These are phyloP conservation scores for Bombyx mori DNA, from an alignment of 1,140 invertebrate genomes.

Conservation along the genomic window DNA sequence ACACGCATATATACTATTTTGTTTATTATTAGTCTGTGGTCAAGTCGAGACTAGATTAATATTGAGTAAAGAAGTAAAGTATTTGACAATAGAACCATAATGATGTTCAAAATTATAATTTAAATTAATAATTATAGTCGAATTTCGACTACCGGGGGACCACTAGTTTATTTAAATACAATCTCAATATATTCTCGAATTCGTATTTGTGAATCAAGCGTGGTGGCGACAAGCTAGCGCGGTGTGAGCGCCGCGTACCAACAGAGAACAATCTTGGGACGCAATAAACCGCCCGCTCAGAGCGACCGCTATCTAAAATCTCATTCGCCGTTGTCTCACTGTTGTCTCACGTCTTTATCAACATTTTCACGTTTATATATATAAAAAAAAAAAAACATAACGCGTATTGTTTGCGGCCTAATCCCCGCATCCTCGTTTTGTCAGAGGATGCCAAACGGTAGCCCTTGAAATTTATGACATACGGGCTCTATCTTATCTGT, in stretches of 20 bases:
- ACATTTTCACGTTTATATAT: conserved; percentile 25
- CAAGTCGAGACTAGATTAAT: too few species aligned
- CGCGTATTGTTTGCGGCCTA: conserved; percentile 47
- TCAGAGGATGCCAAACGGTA: conserved; percentile 57
- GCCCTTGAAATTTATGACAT: conserved; percentile 56
- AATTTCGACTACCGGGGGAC: too few species aligned
- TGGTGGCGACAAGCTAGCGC: background rate
- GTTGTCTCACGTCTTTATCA: conserved; percentile 50
- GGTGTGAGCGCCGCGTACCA: background rate
- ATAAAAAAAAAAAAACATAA: conserved; percentile 29
- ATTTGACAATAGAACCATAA: too few species aligned
- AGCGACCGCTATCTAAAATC: conserved; percentile 37
- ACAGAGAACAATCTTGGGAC: background rate
- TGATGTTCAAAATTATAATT: too few species aligned
- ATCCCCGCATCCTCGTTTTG: conserved; percentile 49
- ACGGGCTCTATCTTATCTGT: conserved; percentile 66
- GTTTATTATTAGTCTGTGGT: too few species aligned
- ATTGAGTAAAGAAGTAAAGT: too few species aligned
- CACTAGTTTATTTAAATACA: too few species aligned
- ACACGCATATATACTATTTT: too few species aligned
- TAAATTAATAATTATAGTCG: too few species aligned
- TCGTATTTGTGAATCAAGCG: background rate
- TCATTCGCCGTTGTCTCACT: conserved; percentile 34
- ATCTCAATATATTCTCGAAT: too few species aligned
- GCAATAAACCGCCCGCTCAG: conserved; percentile 17